Conservation (phyloP, 1,140 invertebrate genomes). For the Pseudachorutes palmiensis region DNA sequence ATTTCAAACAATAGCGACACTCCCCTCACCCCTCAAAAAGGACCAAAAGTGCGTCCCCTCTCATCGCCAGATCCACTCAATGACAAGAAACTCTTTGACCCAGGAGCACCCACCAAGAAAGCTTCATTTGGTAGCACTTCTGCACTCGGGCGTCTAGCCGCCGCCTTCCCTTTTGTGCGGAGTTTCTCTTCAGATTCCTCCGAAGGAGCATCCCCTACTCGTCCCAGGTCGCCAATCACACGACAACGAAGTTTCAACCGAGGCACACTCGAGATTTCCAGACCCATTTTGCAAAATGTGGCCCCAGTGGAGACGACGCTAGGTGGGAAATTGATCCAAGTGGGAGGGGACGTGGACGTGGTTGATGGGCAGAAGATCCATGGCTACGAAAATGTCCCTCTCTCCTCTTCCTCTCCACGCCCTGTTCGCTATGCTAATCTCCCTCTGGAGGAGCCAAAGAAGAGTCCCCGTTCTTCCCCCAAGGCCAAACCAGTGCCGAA, state of each 20-base stretch:
- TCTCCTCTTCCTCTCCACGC: too few species aligned
- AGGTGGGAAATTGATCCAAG: neutral
- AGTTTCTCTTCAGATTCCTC: conserved; percentile 23
- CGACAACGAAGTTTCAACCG: conserved; percentile 26
- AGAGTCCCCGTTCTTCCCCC: neutral
- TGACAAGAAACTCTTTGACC: conserved; percentile 8
- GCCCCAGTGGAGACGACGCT: conserved; percentile 11
- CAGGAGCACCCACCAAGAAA: conserved; percentile 4
- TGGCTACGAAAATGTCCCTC: neutral
- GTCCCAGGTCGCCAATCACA: conserved; percentile 2
- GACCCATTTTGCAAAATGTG: conserved; percentile 31
- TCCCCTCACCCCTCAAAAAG: conserved; percentile 11
- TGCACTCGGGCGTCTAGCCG: conserved; percentile 28
- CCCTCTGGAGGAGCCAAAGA: conserved; percentile 6
- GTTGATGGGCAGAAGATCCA: conserved; percentile 4
- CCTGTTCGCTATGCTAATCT: conserved; percentile 4
- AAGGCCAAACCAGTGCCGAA: neutral
- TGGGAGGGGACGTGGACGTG: neutral
- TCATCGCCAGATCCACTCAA: conserved; percentile 46
- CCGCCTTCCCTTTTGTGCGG: conserved; percentile 32
- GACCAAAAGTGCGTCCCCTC: conserved; percentile 40
- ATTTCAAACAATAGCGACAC: conserved; percentile 25
- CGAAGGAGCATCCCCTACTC: neutral
- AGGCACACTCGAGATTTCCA: conserved; percentile 32
- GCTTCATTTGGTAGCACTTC: conserved; percentile 20